Conservation (phyloP, 2,797 vertebrate genomes). For the Silurus aristotelis region DNA sequence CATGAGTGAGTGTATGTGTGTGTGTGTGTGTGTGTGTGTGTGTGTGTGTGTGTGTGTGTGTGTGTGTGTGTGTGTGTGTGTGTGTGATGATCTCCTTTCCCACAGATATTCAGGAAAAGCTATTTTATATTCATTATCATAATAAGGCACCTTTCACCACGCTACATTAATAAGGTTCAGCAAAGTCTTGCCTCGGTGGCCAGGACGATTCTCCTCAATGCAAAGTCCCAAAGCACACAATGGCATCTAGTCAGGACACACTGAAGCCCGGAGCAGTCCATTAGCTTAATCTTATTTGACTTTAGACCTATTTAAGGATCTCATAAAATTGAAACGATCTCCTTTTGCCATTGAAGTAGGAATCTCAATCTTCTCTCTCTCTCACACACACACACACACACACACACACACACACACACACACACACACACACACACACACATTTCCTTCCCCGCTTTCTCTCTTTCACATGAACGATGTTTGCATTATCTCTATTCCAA, state of each 20-base stretch:
- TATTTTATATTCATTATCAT: slow-evolving; percentile 48
- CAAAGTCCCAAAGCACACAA: slow-evolving; percentile 42
- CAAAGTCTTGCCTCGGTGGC: slow-evolving; percentile 49
- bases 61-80: not conserved
- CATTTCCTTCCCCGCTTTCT: not conserved
- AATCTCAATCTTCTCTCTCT: slow-evolving; percentile 15
- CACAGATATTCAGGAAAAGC: slow-evolving; percentile 39
- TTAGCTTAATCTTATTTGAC: slow-evolving; percentile 51
- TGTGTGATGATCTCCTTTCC: slow-evolving; percentile 12
- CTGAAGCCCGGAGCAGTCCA: slow-evolving; percentile 31
- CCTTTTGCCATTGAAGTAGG: slow-evolving; percentile 29
- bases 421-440: too few species aligned
- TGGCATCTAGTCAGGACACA: slow-evolving; percentile 28
- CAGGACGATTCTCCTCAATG: slow-evolving; percentile 39
- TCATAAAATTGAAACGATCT: slow-evolving; percentile 44
- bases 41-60: not conserved
- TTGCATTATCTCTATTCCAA: slow-evolving; percentile 22
- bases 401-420: too few species aligned
- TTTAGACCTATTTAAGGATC: slow-evolving; percentile 44
- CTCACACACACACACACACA: too few species aligned
- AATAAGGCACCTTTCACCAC: slow-evolving; percentile 46
- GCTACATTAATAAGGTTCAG: slow-evolving; percentile 54
- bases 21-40: not conserved
- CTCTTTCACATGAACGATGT: not conserved
- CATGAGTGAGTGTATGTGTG: not conserved